A percentile compares a stretch with the other conserved stretches of the same genome.
These are phyloP conservation scores for Hyphantria cunea DNA, from an alignment of 1,140 invertebrate genomes.

Conservation along the genomic window DNA sequence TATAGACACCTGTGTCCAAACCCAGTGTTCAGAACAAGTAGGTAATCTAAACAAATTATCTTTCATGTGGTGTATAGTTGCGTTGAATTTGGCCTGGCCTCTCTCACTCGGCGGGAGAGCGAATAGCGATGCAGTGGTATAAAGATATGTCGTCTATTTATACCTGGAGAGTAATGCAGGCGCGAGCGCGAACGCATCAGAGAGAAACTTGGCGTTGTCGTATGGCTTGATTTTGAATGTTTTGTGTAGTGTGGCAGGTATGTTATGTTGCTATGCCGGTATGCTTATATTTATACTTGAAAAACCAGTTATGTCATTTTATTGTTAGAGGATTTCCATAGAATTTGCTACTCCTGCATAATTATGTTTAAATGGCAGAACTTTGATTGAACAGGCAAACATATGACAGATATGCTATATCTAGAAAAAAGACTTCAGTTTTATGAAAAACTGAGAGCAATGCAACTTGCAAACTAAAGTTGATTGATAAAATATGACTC, in stretches of 20 bases:
- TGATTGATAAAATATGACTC: too few species aligned
- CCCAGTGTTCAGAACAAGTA: conserved; percentile 31
- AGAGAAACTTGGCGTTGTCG: conserved; percentile 46
- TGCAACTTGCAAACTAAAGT: too few species aligned
- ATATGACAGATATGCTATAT: too few species aligned
- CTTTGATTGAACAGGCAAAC: too few species aligned
- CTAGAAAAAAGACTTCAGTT: too few species aligned
- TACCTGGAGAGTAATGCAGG: conserved; percentile 62
- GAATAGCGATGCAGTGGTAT: conserved; percentile 58
- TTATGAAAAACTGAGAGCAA: too few species aligned
- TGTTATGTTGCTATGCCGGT: not conserved
- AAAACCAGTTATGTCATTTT: too few species aligned
- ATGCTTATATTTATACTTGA: conserved; percentile 1
- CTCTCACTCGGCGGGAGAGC: conserved; percentile 74
- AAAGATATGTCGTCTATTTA: conserved; percentile 76
- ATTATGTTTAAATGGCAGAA: too few species aligned
- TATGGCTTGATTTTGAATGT: conserved; percentile 51
- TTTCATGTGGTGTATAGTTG: conserved; percentile 44
- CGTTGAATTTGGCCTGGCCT: conserved; percentile 55
- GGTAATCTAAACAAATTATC: conserved; percentile 62
- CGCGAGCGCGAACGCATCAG: conserved; percentile 57
- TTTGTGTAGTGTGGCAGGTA: conserved; percentile 31
- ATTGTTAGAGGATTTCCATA: too few species aligned
- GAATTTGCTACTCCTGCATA: too few species aligned
- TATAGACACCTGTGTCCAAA: conserved; percentile 23